Base-by-base conservation (phyloP, 2,888 invertebrate species). In the Globia sparganii region DNA sequence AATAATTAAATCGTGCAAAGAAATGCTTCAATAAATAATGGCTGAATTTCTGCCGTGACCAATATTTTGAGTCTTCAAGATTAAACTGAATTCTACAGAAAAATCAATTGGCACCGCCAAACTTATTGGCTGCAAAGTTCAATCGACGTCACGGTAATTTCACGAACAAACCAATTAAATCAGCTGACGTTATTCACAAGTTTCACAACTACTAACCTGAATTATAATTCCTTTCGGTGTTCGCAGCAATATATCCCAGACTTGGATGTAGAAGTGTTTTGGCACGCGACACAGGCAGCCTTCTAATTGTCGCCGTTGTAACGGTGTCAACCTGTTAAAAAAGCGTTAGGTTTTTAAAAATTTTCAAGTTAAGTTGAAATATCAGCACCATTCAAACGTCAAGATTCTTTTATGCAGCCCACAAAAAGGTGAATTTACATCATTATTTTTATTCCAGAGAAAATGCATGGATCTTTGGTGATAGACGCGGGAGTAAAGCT, bases 261-360 rank as follows among this genome's bases (percentile, higher is more conserved):
- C 99, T 95, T 98, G 98, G 90, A 98, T 98, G 92, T 99, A 99
- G 96, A 99, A 99, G 90, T 98, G 98, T 89, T 98, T 97, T 0
- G 99, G 99, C 5, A 99, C 99, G 74, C 99, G 97, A 91, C 99
- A 99, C 64, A 99, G 96, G 88, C 99, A 99, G 0, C 99, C 99
- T 95, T 99, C 99, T 68, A 99, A 97, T 93, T 98, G 98, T 37
- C 99, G 97, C 69, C 98, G 97, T 93, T 99, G 99, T 71, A 99
- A 96, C 0, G 98, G 98, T 0, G 98, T 98, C 75, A 99, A 95
- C 84, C 98, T 98, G 80, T 77, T 64, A 62, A 31, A 78, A 53
- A 64, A 72, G 6, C 1, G 6, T 3, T 34, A n/a, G n/a, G 11
- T 80, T 25, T 58, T 21, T 40, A 8, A 8, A 8, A 1, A 25